phyloP scores from a whole-genome alignment of 1,140 invertebrate species.

The Sipha flava region DNA sequence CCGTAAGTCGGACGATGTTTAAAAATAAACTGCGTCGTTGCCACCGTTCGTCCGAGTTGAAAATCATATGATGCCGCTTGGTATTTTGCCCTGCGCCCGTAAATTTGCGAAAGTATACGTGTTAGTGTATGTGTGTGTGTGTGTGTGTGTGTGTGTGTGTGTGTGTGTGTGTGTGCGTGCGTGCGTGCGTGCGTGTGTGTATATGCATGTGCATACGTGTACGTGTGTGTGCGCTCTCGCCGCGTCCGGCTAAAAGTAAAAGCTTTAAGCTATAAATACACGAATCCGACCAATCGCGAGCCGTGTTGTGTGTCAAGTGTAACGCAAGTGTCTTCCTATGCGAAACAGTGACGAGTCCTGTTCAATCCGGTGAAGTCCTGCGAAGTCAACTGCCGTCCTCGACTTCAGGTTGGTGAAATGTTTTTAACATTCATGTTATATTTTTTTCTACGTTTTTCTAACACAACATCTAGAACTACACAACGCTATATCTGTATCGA shows the following conservation, averaged over 20 bases:
- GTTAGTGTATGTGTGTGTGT: background rate
- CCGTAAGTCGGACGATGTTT: too few relatives aligned
- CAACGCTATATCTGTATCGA: too few relatives aligned
- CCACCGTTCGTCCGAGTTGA: too few relatives aligned
- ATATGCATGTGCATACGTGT: too few relatives aligned
- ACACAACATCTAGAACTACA: too few relatives aligned
- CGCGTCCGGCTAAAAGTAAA: conserved; percentile 23
- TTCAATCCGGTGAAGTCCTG: conserved; percentile 23
- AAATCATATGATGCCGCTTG: background rate
- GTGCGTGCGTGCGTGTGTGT: background rate
- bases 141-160: background rate
- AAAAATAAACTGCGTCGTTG: background rate
- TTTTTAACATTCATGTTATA: background rate
- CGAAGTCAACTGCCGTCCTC: background rate
- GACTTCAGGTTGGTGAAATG: background rate
- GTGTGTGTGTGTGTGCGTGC: background rate
- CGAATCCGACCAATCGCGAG: background rate
- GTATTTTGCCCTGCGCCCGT: too few relatives aligned
- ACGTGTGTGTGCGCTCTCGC: background rate
- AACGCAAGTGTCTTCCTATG: background rate
- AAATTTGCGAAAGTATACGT: too few relatives aligned
- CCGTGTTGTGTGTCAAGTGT: conserved; percentile 3
- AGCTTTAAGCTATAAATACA: conserved; percentile 6
- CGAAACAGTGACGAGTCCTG: background rate
- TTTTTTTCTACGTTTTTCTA: too few relatives aligned